Base-by-base conservation (phyloP, 2,797 vertebrate genomes). In the Tiaroga cobitis region DNA sequence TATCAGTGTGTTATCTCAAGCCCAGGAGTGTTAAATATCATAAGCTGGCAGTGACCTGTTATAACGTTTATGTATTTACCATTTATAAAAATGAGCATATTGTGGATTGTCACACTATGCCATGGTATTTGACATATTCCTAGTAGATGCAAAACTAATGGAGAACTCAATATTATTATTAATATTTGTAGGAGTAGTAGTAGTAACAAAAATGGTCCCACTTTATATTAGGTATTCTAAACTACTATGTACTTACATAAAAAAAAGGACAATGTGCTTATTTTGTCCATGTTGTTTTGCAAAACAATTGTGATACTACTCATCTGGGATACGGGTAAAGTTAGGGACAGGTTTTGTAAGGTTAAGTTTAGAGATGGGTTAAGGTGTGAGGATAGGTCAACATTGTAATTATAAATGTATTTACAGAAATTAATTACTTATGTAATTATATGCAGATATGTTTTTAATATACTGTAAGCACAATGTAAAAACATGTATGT, bases 1-100 rank as follows among this genome's bases (percentile, higher is more conserved):
- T 78, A 79, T 68, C 82, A 70, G 63, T 18, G 65, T 80, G 51
- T 80, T 59, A 85, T 79, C 76, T 85, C 67, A 61, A 70, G 76
- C 83, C 75, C 8, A 49, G 76, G 67, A 72, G 80, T 72, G 68
- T 80, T 80, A 61, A 72, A 41, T 85, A 37, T 72, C 67, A 79
- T 85, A 80, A 80, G 29, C 51, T 63, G 76, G 29, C 29, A 61
- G 54, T 80, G 76, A 79, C 83, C 29, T 85, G 75, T 70, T 84
- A 11, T 46, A 26, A 39, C 8, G n/a, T 78, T 78, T 84, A 69
- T 34, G 49, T 70, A 34, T 84, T 69, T 83, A 82, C 8, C 81
- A 46, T 67, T 51, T 70, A 70, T 56, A 34, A 41, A 77, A 9
- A 18, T 37, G 11, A 21, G 26, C 24, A 11, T 39, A 26, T 29